Evolutionary conservation across 2,797 vertebrate species (phyloP).

Genomic region (Balearica regulorum): DNA sequence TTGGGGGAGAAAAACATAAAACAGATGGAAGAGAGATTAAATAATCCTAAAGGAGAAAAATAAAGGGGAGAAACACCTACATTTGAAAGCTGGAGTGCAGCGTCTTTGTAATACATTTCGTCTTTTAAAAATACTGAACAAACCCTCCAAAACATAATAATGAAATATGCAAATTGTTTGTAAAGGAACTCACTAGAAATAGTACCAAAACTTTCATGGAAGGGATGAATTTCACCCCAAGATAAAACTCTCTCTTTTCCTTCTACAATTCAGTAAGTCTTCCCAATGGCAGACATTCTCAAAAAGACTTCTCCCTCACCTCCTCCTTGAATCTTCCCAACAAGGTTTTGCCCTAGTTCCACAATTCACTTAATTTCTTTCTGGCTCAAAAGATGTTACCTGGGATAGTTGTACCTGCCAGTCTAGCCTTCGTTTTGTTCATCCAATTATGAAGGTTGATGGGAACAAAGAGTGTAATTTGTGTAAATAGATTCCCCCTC

Average conservation of each 20-base stretch:
- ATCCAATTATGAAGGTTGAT: not conserved
- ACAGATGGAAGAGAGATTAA: not conserved
- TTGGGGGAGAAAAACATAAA: not conserved
- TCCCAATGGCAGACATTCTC: not conserved
- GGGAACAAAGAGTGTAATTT: constrained; percentile 23
- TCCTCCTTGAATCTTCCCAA: not conserved
- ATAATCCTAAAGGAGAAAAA: not conserved
- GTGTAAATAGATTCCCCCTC: constrained; percentile 12
- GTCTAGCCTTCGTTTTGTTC: not conserved
- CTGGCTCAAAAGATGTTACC: not conserved
- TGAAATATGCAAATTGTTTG: not conserved
- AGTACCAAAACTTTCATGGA: not conserved
- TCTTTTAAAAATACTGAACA: not conserved
- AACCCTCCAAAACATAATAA: not conserved
- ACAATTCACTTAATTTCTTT: not conserved
- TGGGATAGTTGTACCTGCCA: not conserved
- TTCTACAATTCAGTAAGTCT: not conserved
- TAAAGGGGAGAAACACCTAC: not conserved
- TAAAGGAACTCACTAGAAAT: not conserved
- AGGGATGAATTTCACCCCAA: not conserved
- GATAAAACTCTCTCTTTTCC: not conserved
- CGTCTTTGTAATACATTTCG: not conserved
- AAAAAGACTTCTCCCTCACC: not conserved
- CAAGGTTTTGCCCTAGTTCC: not conserved
- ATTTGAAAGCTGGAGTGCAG: not conserved